Base-by-base conservation (phyloP, 2,797 vertebrate genomes). In the Paratrypauchen microcephalus region DNA sequence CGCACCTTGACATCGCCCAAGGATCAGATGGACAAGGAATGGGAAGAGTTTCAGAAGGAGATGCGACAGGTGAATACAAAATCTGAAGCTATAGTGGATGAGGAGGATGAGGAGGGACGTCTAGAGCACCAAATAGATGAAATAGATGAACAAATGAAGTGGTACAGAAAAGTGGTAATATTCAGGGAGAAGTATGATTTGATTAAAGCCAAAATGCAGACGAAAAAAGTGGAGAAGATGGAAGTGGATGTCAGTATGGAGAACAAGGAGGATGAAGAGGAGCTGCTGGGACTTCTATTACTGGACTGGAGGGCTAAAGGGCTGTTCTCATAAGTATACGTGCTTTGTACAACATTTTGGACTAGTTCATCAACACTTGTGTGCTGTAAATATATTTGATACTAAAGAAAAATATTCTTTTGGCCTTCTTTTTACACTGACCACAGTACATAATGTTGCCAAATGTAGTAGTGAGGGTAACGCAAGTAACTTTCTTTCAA, bases 41-140 rank as follows among this genome's bases (percentile, higher is more conserved):
- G 97, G 97, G 98, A 99, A 82, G 97, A 99, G 88, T 99, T 99
- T 88, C 97, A 99, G 66, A 99, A 98, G 84, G 97, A 95, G 86
- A 98, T 99, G 71, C 92, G 97, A 66, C 96, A 97, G 88, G 96
- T 99, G 72, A 98, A 95, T 92, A 99, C 91, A 0, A 96, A 97
- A 59, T 99, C 98, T 1, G 97, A 99, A 74, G 97, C 97, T 59
- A 99, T 99, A 32, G 96, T 99, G 45, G 97, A 96, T 0, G 97
- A 97, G 89, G 97, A 99, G 60, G 98, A 99, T 77, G 98, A 99
- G 82, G 97, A 99, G 82, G 96, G 96, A 0, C 95, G 98, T 1
- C 70, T 99, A 47, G 98, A 97, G 81, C 94, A 97, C 45, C 97
- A 98, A 86, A 98, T 99, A 69, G 96, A 96, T 64, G 97, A 99